Evolutionary conservation across 2,797 vertebrate genomes (phyloP).

Genomic region (Melanotaenia boesemani): DNA sequence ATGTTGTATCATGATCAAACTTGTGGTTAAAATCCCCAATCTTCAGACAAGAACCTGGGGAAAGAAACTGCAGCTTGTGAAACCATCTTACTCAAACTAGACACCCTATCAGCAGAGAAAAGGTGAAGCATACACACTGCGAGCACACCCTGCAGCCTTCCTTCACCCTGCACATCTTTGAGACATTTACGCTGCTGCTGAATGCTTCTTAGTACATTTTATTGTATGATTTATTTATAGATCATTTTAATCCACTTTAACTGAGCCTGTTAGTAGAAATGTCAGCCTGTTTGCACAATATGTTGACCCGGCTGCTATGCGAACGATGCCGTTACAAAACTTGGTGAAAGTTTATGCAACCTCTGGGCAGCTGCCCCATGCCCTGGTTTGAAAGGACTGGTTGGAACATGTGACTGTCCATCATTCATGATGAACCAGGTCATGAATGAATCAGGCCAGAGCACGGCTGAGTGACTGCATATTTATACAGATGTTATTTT

Average conservation of each 20-base stretch:
- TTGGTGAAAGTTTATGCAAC: slow-evolving; percentile 27
- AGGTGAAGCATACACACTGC: no score
- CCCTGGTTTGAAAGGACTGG: slow-evolving; percentile 15
- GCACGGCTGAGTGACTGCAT: slow-evolving; percentile 15
- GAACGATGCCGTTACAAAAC: slow-evolving; percentile 20
- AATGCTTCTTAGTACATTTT: neutral
- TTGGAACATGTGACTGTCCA: slow-evolving; percentile 25
- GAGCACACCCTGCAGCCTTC: no score
- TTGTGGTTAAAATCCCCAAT: no score
- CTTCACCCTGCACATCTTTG: neutral
- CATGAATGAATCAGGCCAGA: slow-evolving; percentile 40
- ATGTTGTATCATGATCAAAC: no score
- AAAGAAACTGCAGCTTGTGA: no score
- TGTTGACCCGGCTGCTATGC: neutral
- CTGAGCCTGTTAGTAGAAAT: neutral
- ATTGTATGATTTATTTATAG: neutral
- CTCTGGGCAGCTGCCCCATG: slow-evolving; percentile 19
- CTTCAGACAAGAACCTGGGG: no score
- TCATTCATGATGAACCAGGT: slow-evolving; percentile 42
- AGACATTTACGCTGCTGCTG: neutral
- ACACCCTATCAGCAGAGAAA: no score
- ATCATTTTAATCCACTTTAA: neutral
- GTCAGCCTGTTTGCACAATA: neutral
- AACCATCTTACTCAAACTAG: no score
- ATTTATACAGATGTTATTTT: slow-evolving; percentile 31